Conservation (phyloP, 2,797 vertebrate genomes). For the Tragelaphus oryx region DNA sequence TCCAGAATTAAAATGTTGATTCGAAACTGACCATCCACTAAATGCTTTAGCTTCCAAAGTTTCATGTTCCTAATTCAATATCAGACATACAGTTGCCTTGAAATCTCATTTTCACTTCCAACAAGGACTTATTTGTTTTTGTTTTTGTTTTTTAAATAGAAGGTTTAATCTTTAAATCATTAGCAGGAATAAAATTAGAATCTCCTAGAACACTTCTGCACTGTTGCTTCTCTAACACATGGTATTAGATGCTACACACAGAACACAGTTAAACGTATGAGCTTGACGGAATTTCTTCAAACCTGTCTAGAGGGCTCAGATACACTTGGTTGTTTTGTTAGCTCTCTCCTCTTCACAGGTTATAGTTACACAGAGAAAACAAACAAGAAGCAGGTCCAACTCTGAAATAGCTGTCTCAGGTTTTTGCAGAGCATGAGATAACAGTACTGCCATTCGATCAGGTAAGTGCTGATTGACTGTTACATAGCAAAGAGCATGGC, state of each 20-base stretch:
- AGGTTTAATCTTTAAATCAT: neutral
- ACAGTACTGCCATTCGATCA: rapidly evolving
- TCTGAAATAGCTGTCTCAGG: neutral
- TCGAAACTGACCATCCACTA: neutral
- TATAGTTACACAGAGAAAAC: neutral
- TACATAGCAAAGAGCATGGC: neutral
- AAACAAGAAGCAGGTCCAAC: neutral
- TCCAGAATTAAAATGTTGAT: neutral
- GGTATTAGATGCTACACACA: neutral
- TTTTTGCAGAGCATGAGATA: neutral
- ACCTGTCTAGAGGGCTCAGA: neutral
- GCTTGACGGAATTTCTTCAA: neutral
- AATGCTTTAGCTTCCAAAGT: neutral
- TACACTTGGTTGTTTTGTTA: neutral
- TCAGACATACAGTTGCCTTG: neutral
- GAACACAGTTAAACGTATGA: rapidly evolving
- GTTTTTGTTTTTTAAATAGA: neutral
- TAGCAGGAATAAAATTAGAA: neutral
- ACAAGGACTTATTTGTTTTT: neutral
- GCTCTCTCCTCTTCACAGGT: neutral
- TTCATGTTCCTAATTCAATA: neutral
- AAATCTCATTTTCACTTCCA: neutral
- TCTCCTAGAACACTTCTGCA: neutral
- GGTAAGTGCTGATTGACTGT: neutral
- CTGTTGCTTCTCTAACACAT: neutral